phyloP scores from a whole-genome alignment of 2,113 vertebrate species.

The Antechinus stuartii region DNA sequence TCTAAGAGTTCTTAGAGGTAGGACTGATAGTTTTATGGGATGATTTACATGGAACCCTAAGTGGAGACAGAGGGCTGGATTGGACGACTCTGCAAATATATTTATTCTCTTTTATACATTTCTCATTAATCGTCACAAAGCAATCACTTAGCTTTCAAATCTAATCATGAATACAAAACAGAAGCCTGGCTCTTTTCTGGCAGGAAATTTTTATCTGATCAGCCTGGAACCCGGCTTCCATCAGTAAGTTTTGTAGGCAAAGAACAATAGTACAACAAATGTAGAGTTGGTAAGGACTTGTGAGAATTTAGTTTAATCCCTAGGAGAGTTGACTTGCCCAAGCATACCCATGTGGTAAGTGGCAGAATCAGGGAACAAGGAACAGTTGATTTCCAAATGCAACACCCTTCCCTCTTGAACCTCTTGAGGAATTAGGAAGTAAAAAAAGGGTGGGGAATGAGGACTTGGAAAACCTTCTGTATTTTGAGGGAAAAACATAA shows the following conservation, averaged over 20 bases:
- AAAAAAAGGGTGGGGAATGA: background rate
- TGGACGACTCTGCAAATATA: background rate
- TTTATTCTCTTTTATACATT: background rate
- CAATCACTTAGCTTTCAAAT: background rate
- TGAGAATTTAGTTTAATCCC: background rate
- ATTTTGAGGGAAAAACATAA: background rate
- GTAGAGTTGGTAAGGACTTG: background rate
- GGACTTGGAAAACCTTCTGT: background rate
- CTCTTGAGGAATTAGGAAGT: background rate
- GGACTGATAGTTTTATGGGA: background rate
- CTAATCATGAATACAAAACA: background rate
- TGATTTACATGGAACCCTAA: background rate
- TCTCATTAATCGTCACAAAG: background rate
- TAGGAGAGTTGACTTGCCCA: background rate
- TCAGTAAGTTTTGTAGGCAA: background rate
- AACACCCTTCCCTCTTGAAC: background rate
- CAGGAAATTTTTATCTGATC: background rate
- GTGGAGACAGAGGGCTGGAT: background rate
- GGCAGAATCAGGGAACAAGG: background rate
- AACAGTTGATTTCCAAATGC: background rate
- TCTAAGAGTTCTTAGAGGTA: background rate
- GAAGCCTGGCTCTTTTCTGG: background rate
- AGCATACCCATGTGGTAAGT: background rate
- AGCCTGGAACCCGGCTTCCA: background rate
- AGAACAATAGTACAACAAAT: background rate